A percentile compares a stretch with the other conserved stretches of the same genome.
These are phyloP conservation scores for Smutsia gigantea DNA, from an alignment of 2,797 vertebrate genomes.

Conservation along the genomic window DNA sequence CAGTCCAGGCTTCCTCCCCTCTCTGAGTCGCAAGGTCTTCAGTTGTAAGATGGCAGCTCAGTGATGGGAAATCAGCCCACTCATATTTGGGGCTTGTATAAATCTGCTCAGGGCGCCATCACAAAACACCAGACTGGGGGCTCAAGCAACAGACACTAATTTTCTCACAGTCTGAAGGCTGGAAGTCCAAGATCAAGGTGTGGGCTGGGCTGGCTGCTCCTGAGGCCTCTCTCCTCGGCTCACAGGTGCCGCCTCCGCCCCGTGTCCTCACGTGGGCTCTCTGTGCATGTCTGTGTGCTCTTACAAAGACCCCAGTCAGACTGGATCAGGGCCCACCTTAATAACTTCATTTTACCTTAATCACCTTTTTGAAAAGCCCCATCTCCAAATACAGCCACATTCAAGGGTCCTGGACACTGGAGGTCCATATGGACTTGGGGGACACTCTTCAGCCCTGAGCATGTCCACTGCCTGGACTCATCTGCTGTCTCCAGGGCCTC, in stretches of 20 bases:
- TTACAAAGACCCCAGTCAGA: background rate
- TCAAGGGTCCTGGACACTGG: too few relatives aligned
- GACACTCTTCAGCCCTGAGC: rapidly evolving
- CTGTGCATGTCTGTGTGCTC: rapidly evolving
- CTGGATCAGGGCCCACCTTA: too few relatives aligned
- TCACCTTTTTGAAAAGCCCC: background rate
- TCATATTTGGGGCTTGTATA: rapidly evolving
- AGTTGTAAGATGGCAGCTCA: rapidly evolving
- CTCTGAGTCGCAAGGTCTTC: background rate
- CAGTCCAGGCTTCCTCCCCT: background rate
- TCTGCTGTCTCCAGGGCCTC: background rate
- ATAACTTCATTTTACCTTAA: background rate
- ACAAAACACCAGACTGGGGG: background rate
- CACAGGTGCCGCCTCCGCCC: rapidly evolving
- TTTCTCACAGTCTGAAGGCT: background rate
- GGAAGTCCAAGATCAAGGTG: background rate
- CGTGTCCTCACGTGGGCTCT: rapidly evolving
- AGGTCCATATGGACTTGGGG: background rate
- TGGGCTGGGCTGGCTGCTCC: rapidly evolving
- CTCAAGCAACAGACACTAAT: background rate
- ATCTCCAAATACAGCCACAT: background rate
- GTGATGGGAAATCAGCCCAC: rapidly evolving
- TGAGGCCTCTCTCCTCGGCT: background rate
- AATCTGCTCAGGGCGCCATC: background rate
- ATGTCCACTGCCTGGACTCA: background rate